Evolutionary conservation across 92 coral and sea anemone genomes (phyloP).

Genomic region (Pocillopora grandis): DNA sequence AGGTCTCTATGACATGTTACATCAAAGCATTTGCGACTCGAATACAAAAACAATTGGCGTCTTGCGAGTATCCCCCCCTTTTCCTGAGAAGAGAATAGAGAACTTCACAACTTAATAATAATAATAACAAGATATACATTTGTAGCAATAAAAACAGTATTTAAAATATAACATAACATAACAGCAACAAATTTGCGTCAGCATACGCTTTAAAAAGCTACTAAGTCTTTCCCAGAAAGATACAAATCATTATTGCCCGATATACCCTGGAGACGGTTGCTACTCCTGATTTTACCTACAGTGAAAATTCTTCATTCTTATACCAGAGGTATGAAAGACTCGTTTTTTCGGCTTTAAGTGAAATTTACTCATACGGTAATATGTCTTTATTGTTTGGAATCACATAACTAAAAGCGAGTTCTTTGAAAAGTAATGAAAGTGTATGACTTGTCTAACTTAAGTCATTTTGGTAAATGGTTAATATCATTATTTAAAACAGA

Average conservation of each 20-base stretch:
- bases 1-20: too few relatives aligned
- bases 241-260: slow-evolving; percentile 30
- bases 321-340: background rate
- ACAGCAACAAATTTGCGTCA: background rate
- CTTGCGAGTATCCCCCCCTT: too few relatives aligned
- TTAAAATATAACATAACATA: background rate
- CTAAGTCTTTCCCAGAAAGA: slow-evolving; percentile 70
- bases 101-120: background rate
- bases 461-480: too few relatives aligned
- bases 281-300: background rate
- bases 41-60: too few relatives aligned
- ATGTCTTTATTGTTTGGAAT: too few relatives aligned
- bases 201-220: slow-evolving; percentile 59
- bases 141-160: background rate
- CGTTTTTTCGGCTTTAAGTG: background rate
- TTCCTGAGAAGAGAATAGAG: background rate
- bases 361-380: background rate
- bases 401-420: too few relatives aligned
- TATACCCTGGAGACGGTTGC: slow-evolving; percentile 6
- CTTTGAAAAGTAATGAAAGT: too few relatives aligned
- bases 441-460: too few relatives aligned
- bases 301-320: background rate
- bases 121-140: background rate
- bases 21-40: too few relatives aligned
- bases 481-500: background rate